Percentiles rank a stretch among this genome's conserved stretches.
Conservation (phyloP, 2,797 vertebrate species). For the Clarias laeviceps region DNA sequence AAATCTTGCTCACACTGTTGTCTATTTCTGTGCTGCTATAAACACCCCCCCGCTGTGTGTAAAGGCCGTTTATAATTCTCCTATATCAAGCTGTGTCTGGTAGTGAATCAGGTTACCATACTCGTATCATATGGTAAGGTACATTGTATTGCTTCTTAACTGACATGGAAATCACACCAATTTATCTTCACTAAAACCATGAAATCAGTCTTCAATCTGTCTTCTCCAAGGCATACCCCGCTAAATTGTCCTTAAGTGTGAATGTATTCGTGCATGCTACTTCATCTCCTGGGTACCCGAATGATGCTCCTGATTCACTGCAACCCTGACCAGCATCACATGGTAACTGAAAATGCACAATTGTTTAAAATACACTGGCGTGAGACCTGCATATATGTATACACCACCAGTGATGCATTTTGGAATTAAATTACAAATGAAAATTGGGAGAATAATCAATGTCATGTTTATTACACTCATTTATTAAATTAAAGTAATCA, state of each 20-base stretch:
- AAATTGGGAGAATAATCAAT: background rate
- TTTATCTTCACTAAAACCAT: constrained; percentile 6
- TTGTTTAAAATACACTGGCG: background rate
- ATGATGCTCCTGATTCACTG: background rate
- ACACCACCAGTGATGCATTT: background rate
- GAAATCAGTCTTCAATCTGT: background rate
- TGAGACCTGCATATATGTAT: background rate
- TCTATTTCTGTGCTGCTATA: constrained; percentile 18
- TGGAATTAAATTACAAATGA: background rate
- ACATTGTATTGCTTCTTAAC: background rate
- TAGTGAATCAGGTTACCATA: constrained; percentile 8
- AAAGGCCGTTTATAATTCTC: constrained; percentile 17
- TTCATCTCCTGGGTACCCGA: background rate
- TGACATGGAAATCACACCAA: background rate
- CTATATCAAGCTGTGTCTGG: constrained; percentile 1
- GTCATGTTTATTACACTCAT: background rate
- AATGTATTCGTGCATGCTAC: background rate
- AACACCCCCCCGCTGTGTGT: constrained; percentile 15
- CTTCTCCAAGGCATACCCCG: background rate
- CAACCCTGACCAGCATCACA: background rate
- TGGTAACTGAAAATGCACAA: background rate
- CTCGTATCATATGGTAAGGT: background rate
- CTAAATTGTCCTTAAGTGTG: constrained; percentile 1
- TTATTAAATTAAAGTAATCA: background rate
- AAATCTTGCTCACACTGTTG: constrained; percentile 1